A percentile compares a stretch with the other conserved stretches of the same genome.
phyloP scores from a whole-genome alignment of 1,140 invertebrate species.

The Drosophila kurseongensis region DNA sequence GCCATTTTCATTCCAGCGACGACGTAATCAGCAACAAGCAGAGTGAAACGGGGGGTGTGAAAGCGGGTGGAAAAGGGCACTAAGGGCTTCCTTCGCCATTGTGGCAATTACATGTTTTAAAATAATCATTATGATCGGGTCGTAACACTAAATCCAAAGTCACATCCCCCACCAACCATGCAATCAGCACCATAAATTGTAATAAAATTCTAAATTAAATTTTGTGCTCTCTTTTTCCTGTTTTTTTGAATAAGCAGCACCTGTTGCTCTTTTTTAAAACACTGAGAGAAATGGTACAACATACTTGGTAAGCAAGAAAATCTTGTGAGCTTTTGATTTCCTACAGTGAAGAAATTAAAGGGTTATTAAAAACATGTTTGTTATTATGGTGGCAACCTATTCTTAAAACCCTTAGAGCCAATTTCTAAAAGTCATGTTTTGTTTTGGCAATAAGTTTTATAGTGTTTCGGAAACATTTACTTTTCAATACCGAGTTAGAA shows the following conservation, averaged over 20 bases:
- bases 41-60: not conserved
- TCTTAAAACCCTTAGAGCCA: too few relatives aligned
- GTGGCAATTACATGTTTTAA: conserved; percentile 74
- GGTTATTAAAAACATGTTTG: too few relatives aligned
- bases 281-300: not conserved
- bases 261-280: conserved; percentile 39
- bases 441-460: too few relatives aligned
- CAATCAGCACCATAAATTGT: conserved; percentile 60
- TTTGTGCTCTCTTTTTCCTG: conserved; percentile 32
- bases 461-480: too few relatives aligned
- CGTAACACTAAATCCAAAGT: conserved; percentile 70
- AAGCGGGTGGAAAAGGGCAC: not conserved
- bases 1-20: conserved; percentile 70
- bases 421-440: too few relatives aligned
- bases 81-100: conserved; percentile 17
- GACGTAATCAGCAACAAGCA: conserved; percentile 68
- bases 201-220: conserved; percentile 83
- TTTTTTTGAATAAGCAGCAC: conserved; percentile 20
- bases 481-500: too few relatives aligned
- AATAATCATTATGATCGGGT: conserved; percentile 80
- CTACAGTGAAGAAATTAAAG: too few relatives aligned
- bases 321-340: too few relatives aligned
- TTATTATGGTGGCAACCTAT: too few relatives aligned
- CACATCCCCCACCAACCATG: not conserved
- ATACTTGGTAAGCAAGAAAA: not conserved